Conservation (phyloP, 2,797 vertebrate species). For the Phrynocephalus vlangalii region DNA sequence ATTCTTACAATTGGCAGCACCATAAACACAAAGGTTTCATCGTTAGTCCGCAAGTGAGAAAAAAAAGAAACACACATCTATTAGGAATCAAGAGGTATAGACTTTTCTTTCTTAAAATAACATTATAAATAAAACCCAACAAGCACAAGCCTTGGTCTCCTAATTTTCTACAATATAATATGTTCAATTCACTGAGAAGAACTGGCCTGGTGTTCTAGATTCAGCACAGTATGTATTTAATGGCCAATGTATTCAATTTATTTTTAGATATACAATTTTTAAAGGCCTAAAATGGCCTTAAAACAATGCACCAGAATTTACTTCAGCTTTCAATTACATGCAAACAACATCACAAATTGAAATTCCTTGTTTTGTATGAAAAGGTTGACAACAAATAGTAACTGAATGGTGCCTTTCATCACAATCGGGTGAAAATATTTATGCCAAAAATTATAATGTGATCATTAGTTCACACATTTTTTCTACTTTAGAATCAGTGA, state of each 20-base stretch:
- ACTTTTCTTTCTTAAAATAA: slow-evolving; percentile 13
- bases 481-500: background rate
- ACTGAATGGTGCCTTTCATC: too few species aligned
- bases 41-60: slow-evolving; percentile 44
- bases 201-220: background rate
- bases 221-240: background rate
- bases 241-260: background rate
- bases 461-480: too few species aligned
- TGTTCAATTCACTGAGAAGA: background rate
- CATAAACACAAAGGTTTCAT: slow-evolving; percentile 46
- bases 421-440: too few species aligned
- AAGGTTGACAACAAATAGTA: background rate
- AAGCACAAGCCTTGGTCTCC: background rate
- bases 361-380: too few species aligned
- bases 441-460: too few species aligned
- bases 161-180: background rate
- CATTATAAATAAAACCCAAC: slow-evolving; percentile 8
- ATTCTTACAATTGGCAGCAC: slow-evolving; percentile 62
- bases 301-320: background rate
- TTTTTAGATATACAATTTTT: background rate
- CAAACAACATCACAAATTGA: too few species aligned
- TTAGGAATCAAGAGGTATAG: slow-evolving; percentile 39
- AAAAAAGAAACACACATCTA: background rate
- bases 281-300: too few species aligned
- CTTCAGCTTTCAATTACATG: background rate